Conservation (phyloP, 2,797 vertebrate genomes). For the Sebastes dallii region DNA sequence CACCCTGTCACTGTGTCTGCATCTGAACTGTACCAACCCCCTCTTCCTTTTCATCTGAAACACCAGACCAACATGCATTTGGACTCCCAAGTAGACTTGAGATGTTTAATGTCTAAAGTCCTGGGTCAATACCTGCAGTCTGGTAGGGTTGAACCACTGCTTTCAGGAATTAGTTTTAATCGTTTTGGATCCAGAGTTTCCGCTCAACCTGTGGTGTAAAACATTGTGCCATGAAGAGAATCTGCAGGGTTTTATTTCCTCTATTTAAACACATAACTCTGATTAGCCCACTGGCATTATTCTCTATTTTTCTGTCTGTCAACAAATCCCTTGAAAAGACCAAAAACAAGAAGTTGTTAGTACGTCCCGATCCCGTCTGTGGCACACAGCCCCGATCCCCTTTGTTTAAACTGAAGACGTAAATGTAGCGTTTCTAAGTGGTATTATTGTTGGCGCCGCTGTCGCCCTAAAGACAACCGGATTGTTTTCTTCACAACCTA, state of each 20-base stretch:
- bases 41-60: neutral
- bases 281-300: neutral
- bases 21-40: slow-evolving; percentile 34
- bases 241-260: slow-evolving; percentile 24
- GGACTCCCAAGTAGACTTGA: slow-evolving; percentile 12
- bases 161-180: neutral
- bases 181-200: neutral
- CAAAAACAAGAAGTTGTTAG: neutral
- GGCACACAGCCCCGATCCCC: too few species aligned
- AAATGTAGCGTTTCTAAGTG: too few species aligned
- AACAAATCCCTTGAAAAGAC: neutral
- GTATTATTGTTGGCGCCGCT: too few species aligned
- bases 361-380: too few species aligned
- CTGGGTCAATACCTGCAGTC: neutral
- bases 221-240: neutral
- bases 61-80: slow-evolving; percentile 36
- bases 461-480: too few species aligned
- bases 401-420: too few species aligned
- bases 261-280: neutral
- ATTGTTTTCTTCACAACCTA: too few species aligned
- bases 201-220: neutral
- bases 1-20: slow-evolving; percentile 73
- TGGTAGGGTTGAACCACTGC: neutral
- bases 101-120: neutral
- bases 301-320: neutral